Conservation (phyloP, 2,888 invertebrate genomes). For the Rhingia rostrata region DNA sequence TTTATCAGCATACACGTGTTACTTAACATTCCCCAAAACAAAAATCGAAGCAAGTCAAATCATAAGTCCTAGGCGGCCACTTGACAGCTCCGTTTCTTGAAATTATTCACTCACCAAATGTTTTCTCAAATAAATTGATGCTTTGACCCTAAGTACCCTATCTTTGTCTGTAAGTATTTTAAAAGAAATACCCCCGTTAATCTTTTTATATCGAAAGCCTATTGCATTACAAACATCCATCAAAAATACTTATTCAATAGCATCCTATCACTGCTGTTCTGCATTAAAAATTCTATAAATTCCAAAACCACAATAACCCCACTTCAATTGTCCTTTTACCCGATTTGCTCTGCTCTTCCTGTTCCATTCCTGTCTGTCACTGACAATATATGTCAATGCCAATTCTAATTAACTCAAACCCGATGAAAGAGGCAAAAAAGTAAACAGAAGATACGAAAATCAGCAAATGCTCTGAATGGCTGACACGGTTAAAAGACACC, state of each 20-base stretch:
- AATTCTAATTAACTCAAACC: conserved; percentile 29
- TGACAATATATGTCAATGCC: conserved; percentile 27
- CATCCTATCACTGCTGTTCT: not conserved
- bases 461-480: conserved; percentile 43
- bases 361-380: conserved; percentile 7
- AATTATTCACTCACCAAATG: too few relatives aligned
- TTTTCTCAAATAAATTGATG: too few relatives aligned
- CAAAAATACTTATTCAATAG: not conserved
- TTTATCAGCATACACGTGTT: too few relatives aligned
- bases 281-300: conserved; percentile 1
- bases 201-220: not conserved
- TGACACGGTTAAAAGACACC: conserved; percentile 56
- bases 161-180: too few relatives aligned
- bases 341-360: not conserved
- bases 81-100: too few relatives aligned
- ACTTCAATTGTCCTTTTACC: too few relatives aligned
- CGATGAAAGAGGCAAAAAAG: conserved; percentile 4
- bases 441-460: conserved; percentile 33
- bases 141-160: too few relatives aligned
- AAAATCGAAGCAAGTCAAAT: too few relatives aligned
- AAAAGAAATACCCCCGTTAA: too few relatives aligned
- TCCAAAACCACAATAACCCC: not conserved
- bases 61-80: too few relatives aligned
- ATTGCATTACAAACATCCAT: not conserved
- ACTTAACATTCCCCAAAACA: too few relatives aligned